Evolutionary conservation across 2,113 vertebrate species (phyloP), one percentile per base, ranked within the genome.

Genomic region (Pteronura brasiliensis): DNA sequence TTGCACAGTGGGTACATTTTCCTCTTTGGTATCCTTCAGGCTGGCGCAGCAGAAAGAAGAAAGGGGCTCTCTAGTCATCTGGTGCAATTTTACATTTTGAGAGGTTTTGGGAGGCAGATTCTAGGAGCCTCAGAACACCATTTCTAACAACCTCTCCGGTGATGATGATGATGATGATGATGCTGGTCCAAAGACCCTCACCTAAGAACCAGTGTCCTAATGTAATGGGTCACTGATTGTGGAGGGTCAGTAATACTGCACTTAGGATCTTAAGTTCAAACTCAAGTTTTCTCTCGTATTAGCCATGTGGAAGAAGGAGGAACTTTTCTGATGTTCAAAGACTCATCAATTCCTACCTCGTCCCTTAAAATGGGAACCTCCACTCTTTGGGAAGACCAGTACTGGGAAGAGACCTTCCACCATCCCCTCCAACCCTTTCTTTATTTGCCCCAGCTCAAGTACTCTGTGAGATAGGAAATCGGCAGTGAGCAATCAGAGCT

Each of bases 231-330:
- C 29, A 72, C 4, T 67, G 42, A 49, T 39, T 44, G 52, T 47
- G 13, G 63, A 93, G 21, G 42, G 29, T 80, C 71, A 65, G 20
- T 55, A 52, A 20, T 8, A 85, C 1, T 47, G 31, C 1, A 17
- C n/a, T 93, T 82, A 49, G 42, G 49, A 85, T 71, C 63, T 81
- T 87, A 90, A 95, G 55, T 71, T 91, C 39, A 82, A 89, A n/a
- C 36, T 82, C 65, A 82, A 80, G 6, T 52, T 83, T 61, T 80
- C 44, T 49, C 7, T 31, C 10, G 74, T 49, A 82, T 82, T 52
- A 94, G 44, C 36, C 49, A 0, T 72, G 82, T 44, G 61, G 49
- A 87, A 85, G 44, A 6, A 82, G 23, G 44, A 93, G n/a, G 31
- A 88, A 94, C 21, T 13, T 18, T 91, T 63, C n/a, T 79, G 20